Percentiles rank a stretch among this genome's conserved stretches.
These are phyloP conservation scores for Dicyrtoma fusca DNA, from an alignment of 2,888 invertebrate species.

Conservation along the genomic window DNA sequence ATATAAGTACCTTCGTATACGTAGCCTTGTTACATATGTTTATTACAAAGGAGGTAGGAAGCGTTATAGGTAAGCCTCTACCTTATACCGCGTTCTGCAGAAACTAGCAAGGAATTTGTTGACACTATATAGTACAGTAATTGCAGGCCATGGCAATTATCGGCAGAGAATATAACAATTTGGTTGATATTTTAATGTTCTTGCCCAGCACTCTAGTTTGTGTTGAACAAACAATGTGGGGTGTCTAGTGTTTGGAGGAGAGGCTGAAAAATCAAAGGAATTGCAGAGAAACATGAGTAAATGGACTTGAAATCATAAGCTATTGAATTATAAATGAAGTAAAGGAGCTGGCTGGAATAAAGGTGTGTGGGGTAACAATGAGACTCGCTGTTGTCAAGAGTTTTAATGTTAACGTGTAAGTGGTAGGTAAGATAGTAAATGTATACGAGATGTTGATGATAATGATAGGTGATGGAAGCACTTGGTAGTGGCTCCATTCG, in stretches of 20 bases:
- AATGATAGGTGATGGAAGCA: constrained; percentile 41
- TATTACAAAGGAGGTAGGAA: no score
- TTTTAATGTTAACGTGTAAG: constrained; percentile 17
- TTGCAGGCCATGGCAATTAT: no score
- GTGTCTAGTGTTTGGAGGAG: background rate
- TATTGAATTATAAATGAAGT: constrained; percentile 12
- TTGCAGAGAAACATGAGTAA: constrained; percentile 14
- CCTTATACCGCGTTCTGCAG: no score
- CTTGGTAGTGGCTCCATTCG: constrained; percentile 20
- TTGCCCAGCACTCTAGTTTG: no score
- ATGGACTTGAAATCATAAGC: constrained; percentile 18
- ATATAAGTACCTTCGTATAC: no score
- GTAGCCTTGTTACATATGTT: no score
- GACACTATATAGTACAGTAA: no score
- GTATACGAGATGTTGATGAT: constrained; percentile 39
- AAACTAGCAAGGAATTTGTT: no score
- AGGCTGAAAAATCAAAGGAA: background rate
- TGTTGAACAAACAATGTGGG: no score
- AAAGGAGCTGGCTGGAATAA: background rate
- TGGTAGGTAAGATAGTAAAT: constrained; percentile 9
- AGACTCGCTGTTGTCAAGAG: background rate
- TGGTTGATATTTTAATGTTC: no score
- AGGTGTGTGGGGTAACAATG: background rate
- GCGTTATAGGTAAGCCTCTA: no score
- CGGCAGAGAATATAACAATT: no score